These are phyloP conservation scores for Lamprologus sp. DNA, from an alignment of 2,113 vertebrate genomes.

Conservation along the genomic window DNA sequence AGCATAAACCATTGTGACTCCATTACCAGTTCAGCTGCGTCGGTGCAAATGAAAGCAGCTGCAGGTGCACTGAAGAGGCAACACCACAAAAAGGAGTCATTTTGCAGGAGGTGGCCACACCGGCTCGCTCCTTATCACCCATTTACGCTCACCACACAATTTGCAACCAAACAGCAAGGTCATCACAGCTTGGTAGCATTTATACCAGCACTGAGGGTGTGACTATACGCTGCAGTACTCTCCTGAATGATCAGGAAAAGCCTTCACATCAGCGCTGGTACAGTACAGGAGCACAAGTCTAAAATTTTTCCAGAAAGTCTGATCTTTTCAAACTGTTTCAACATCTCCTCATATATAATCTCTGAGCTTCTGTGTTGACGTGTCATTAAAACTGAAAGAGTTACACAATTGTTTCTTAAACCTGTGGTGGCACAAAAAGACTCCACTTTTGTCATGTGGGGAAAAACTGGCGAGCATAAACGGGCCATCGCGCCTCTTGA, in stretches of 20 bases:
- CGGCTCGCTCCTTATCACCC: background rate
- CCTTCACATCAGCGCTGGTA: background rate
- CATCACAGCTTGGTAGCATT: background rate
- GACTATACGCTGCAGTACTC: background rate
- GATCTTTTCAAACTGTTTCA: background rate
- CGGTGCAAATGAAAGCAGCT: background rate
- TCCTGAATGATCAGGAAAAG: background rate
- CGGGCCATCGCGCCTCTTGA: background rate
- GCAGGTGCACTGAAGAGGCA: background rate
- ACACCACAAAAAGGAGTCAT: background rate
- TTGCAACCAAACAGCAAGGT: background rate
- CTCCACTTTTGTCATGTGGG: background rate
- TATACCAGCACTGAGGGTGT: background rate
- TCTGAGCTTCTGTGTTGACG: background rate
- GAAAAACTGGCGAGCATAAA: fast-evolving
- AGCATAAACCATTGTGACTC: background rate
- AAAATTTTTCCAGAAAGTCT: fast-evolving
- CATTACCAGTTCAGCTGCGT: fast-evolving
- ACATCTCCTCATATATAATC: background rate
- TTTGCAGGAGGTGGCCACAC: background rate
- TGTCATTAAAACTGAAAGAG: background rate
- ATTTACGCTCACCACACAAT: background rate
- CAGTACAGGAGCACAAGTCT: background rate
- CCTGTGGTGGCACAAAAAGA: background rate
- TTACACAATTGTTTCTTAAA: background rate